phyloP scores from a whole-genome alignment of 2,888 invertebrate species.

The Melieria omissa region DNA sequence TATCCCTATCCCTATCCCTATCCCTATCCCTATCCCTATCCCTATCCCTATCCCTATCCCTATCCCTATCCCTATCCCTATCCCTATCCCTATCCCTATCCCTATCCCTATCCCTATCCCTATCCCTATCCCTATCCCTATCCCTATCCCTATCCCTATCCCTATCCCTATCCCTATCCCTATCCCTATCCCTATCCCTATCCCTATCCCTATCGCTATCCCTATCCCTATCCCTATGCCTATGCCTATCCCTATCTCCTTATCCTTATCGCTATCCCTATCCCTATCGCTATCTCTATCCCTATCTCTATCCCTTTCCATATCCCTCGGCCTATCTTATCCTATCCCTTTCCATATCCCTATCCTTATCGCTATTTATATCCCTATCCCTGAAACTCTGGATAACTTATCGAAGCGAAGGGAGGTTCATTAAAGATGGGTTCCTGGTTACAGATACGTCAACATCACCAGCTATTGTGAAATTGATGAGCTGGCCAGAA shows the following conservation, averaged over 20 bases:
- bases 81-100: background rate
- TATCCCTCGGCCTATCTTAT: background rate
- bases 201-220: conserved; percentile 6
- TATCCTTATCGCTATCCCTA: conserved; percentile 12
- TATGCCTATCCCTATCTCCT: conserved; percentile 9
- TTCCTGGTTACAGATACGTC: too few species aligned
- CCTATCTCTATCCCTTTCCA: background rate
- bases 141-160: background rate
- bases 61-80: background rate
- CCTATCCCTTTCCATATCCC: background rate
- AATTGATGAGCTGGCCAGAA: too few species aligned
- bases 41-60: background rate
- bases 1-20: background rate
- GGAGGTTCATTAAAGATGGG: too few species aligned
- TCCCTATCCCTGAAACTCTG: background rate
- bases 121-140: background rate
- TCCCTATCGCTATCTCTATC: conserved; percentile 10
- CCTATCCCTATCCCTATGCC: background rate
- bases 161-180: background rate
- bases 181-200: conserved; percentile 9
- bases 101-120: background rate
- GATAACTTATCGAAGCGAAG: too few species aligned
- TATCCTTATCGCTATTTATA: background rate
- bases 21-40: background rate
- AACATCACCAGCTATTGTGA: too few species aligned